These are phyloP conservation scores for Prolemur simus DNA, from an alignment of 2,113 vertebrate genomes.

Conservation along the genomic window DNA sequence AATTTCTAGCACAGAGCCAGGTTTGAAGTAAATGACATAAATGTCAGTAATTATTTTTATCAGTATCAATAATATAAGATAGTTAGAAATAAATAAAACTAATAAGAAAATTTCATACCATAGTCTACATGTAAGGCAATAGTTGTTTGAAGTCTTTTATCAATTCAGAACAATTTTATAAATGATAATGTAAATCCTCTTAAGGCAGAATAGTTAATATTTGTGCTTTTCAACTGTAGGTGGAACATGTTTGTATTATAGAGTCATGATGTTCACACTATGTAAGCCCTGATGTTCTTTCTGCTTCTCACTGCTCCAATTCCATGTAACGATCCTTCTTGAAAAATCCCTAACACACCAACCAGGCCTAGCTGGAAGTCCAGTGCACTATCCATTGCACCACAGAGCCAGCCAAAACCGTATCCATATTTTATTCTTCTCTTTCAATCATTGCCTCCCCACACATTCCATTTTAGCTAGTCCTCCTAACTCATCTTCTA, in stretches of 20 bases:
- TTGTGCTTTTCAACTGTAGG: not conserved
- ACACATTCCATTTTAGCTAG: not conserved
- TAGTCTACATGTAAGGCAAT: not conserved
- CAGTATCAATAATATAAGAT: not conserved
- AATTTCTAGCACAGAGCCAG: not conserved
- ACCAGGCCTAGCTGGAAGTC: no score
- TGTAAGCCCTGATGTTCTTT: not conserved
- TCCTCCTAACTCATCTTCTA: not conserved
- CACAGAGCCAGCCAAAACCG: no score
- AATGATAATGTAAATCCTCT: not conserved
- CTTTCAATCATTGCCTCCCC: not conserved
- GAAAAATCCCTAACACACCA: not conserved
- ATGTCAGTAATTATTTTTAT: not conserved
- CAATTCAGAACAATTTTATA: constrained; percentile 10
- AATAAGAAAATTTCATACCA: not conserved
- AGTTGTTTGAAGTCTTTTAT: not conserved
- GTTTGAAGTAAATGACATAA: not conserved
- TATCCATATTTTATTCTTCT: not conserved
- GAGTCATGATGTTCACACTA: not conserved
- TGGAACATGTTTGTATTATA: not conserved
- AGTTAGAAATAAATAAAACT: not conserved
- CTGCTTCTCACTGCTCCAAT: not conserved
- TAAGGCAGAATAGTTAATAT: not conserved
- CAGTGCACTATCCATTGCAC: no score
- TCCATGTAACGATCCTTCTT: not conserved